phyloP scores from a whole-genome alignment of 2,888 invertebrate genomes.

The Coelogynopora nodosa region DNA sequence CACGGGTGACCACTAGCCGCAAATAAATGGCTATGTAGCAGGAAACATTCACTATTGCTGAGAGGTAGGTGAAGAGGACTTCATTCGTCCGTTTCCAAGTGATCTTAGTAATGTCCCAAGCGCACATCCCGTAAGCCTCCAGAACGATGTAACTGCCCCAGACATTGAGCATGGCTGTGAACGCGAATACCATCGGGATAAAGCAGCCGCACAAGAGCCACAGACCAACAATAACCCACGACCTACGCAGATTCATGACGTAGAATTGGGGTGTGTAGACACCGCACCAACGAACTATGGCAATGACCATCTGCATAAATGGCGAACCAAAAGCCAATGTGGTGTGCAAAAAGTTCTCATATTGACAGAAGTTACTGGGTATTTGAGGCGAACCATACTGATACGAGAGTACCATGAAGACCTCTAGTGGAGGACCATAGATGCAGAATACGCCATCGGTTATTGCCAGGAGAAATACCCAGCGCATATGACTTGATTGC shows the following conservation, averaged over 20 bases:
- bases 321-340: slow-evolving; percentile 30
- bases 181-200: slow-evolving; percentile 26
- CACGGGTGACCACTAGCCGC: background rate
- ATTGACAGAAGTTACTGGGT: background rate
- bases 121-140: slow-evolving; percentile 6
- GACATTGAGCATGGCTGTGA: slow-evolving; percentile 2
- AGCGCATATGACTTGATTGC: background rate
- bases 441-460: slow-evolving; percentile 36
- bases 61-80: background rate
- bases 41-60: background rate
- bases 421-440: slow-evolving; percentile 22
- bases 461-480: slow-evolving; percentile 33
- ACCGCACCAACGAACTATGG: slow-evolving; percentile 26
- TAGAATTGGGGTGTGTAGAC: slow-evolving; percentile 35
- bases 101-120: slow-evolving; percentile 26
- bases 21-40: background rate
- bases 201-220: background rate
- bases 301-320: slow-evolving; percentile 33
- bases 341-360: slow-evolving; percentile 38
- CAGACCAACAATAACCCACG: background rate
- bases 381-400: background rate
- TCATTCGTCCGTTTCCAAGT: background rate
- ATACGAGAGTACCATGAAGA: slow-evolving; percentile 6
- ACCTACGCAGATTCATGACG: background rate
- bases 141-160: slow-evolving; percentile 17